phyloP scores from a whole-genome alignment of 2,113 vertebrate genomes.

The Cisticola juncidis region DNA sequence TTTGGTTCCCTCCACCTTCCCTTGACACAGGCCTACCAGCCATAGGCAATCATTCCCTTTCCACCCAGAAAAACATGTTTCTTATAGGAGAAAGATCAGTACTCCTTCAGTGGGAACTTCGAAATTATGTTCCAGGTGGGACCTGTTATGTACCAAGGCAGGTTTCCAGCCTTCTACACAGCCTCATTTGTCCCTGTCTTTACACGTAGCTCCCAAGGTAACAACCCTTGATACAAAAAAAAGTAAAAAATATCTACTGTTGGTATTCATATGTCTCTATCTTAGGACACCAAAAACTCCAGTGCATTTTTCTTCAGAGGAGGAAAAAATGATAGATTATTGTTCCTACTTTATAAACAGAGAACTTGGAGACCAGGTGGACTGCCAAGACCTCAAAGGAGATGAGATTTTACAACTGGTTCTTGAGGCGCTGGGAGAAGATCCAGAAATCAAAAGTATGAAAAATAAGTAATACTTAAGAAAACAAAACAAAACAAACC shows the following conservation, averaged over 20 bases:
- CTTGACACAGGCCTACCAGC: not conserved
- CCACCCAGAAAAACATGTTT: not conserved
- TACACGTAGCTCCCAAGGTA: not conserved
- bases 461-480: not conserved
- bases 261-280: not conserved
- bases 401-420: not conserved
- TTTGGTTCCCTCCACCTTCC: not conserved
- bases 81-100: not conserved
- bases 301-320: not conserved
- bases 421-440: not conserved
- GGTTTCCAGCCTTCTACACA: not conserved
- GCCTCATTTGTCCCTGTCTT: not conserved
- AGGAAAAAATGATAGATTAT: not conserved
- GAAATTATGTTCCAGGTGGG: not conserved
- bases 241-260: not conserved
- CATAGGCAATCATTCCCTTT: not conserved
- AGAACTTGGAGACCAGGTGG: not conserved
- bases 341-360: not conserved
- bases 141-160: not conserved
- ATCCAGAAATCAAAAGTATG: not conserved
- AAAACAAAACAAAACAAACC: not conserved
- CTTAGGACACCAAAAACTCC: not conserved
- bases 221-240: not conserved
- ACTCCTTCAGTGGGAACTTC: not conserved
- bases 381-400: not conserved